phyloP scores from a whole-genome alignment of 64 coral and sea anemone species.

The Acropora tenuis region DNA sequence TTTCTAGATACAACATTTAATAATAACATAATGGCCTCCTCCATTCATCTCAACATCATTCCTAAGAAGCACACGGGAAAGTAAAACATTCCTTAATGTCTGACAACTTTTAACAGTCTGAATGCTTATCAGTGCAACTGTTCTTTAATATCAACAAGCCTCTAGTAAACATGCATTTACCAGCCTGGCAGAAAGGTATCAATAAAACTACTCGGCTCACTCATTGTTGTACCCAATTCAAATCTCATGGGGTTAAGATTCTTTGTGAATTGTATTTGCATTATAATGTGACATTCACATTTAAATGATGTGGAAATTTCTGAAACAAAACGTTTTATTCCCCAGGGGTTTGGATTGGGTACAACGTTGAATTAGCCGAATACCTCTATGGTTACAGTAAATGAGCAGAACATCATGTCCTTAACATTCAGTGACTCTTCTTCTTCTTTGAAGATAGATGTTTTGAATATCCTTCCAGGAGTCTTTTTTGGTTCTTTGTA shows the following conservation, averaged over 20 bases:
- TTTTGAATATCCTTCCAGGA: slow-evolving; percentile 19
- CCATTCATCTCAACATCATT: not conserved
- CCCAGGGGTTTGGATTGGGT: too few relatives aligned
- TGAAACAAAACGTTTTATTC: too few relatives aligned
- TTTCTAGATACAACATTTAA: not conserved
- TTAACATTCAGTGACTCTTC: too few relatives aligned
- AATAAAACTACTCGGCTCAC: slow-evolving; percentile 19
- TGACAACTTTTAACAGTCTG: not conserved
- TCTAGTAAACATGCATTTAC: not conserved
- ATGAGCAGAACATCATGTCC: too few relatives aligned
- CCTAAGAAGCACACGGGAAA: not conserved
- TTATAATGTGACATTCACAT: too few relatives aligned
- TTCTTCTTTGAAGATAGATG: too few relatives aligned
- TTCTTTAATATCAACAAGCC: too few relatives aligned
- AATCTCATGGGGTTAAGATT: too few relatives aligned
- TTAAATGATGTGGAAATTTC: too few relatives aligned
- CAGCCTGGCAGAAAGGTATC: slow-evolving; percentile 1
- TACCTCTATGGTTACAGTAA: too few relatives aligned
- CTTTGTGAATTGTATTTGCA: too few relatives aligned
- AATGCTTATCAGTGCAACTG: not conserved
- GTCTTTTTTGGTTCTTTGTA: slow-evolving; percentile 53
- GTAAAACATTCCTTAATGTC: not conserved
- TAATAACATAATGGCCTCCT: not conserved
- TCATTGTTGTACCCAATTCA: slow-evolving; percentile 41
- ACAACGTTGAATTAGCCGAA: too few relatives aligned